Conservation (phyloP, 2,113 vertebrate genomes). For the Rissa tridactyla region DNA sequence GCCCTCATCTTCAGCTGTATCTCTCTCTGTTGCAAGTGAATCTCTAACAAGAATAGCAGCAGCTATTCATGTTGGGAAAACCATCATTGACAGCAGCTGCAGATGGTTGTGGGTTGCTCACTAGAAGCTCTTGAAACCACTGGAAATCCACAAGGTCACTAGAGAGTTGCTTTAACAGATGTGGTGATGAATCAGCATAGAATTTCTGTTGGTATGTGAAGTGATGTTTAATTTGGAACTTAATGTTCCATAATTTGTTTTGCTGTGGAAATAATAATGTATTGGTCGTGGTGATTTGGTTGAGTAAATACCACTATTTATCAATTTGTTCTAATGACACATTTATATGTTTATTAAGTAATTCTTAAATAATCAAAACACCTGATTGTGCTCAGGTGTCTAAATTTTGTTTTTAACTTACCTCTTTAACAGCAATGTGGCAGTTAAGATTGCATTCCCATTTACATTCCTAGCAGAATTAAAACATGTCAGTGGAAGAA, state of each 20-base stretch:
- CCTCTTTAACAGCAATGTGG: background rate
- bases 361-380: background rate
- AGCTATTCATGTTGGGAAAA: background rate
- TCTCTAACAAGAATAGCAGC: background rate
- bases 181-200: background rate
- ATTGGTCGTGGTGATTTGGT: background rate
- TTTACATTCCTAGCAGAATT: background rate
- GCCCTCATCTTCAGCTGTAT: background rate
- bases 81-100: background rate
- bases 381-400: background rate
- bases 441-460: background rate
- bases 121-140: background rate
- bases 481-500: background rate
- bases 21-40: background rate
- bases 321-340: background rate
- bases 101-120: background rate
- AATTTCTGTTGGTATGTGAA: background rate
- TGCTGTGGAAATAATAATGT: background rate
- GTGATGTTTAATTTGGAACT: background rate
- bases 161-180: background rate
- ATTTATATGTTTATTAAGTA: background rate
- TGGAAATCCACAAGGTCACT: background rate
- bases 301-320: background rate
- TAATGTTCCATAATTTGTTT: background rate
- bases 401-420: background rate